Conservation (phyloP, 2,113 vertebrate species). For the Tenebrosternarchus preto region DNA sequence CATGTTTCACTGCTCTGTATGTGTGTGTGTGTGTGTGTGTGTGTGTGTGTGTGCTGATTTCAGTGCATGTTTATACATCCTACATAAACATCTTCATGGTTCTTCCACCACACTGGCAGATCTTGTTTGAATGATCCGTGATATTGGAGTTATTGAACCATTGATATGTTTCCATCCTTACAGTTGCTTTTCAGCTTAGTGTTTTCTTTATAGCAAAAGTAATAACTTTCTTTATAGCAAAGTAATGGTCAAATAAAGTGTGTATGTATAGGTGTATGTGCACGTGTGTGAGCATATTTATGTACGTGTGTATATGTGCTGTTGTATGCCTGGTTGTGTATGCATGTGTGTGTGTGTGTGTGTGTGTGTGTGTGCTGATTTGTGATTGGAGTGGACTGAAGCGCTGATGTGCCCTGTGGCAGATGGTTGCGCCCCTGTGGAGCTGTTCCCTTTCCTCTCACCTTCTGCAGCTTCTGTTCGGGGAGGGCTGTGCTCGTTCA, state of each 20-base stretch:
- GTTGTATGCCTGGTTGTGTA: conserved; percentile 21
- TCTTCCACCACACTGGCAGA: not conserved
- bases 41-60: not conserved
- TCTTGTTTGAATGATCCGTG: not conserved
- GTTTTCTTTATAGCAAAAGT: conserved; percentile 31
- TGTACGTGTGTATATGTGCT: not conserved
- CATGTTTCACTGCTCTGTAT: conserved; percentile 13
- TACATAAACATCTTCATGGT: not conserved
- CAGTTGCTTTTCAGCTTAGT: not conserved
- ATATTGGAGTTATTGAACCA: not conserved
- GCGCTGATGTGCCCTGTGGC: conserved; percentile 60
- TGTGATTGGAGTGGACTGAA: conserved; percentile 53
- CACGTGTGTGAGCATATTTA: too few species aligned
- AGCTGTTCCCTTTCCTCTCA: conserved; percentile 57
- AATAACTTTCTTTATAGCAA: too few species aligned
- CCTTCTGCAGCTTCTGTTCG: conserved; percentile 57
- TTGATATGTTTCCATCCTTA: not conserved
- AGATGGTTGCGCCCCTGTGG: conserved; percentile 65
- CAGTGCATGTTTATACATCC: too few species aligned
- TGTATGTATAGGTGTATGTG: not conserved
- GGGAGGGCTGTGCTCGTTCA: conserved; percentile 60
- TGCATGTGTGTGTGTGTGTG: conserved; percentile 37
- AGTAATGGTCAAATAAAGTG: conserved; percentile 26
- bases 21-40: not conserved
- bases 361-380: conserved; percentile 31